Percentiles rank a stretch among this genome's conserved stretches.
Conservation (phyloP, 2,888 invertebrate species). For the Hoplodrina blanda region DNA sequence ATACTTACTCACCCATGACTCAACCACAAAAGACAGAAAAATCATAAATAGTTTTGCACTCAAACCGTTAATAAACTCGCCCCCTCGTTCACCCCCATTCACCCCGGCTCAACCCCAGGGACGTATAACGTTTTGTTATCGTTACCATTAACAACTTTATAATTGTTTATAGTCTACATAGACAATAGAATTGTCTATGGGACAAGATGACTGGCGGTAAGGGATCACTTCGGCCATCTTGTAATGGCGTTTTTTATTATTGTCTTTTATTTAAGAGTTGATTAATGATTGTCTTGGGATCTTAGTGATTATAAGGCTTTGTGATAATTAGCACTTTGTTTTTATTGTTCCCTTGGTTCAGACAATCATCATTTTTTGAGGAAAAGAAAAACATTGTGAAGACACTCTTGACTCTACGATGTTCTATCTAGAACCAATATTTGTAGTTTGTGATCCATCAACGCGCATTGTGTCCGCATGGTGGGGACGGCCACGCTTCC, state of each 20-base stretch:
- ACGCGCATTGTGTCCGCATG: too few relatives aligned
- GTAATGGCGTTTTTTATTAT: conserved; percentile 23
- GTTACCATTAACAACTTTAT: conserved; percentile 61
- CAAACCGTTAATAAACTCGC: conserved; percentile 24
- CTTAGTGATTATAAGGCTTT: neutral
- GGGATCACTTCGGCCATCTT: conserved; percentile 23
- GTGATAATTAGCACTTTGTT: conserved; percentile 14
- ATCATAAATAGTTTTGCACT: conserved; percentile 27
- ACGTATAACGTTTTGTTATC: conserved; percentile 57
- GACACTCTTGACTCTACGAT: neutral
- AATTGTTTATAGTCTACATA: conserved; percentile 56
- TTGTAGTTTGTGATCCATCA: too few relatives aligned
- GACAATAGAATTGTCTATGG: conserved; percentile 49
- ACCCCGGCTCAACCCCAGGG: conserved; percentile 20
- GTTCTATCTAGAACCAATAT: too few relatives aligned
- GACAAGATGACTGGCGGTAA: conserved; percentile 29
- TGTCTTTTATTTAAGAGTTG: conserved; percentile 14
- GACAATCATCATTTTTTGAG: neutral
- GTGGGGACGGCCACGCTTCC: too few relatives aligned
- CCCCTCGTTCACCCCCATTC: conserved; percentile 16
- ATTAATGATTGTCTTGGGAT: conserved; percentile 40
- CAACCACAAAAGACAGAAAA: conserved; percentile 7
- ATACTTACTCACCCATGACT: conserved; percentile 21
- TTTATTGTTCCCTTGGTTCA: conserved; percentile 5
- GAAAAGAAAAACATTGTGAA: neutral